Evolutionary conservation across 1,140 invertebrate genomes (phyloP), one percentile per base, ranked within the genome.

Genomic region (Scaptomyza hsui): DNA sequence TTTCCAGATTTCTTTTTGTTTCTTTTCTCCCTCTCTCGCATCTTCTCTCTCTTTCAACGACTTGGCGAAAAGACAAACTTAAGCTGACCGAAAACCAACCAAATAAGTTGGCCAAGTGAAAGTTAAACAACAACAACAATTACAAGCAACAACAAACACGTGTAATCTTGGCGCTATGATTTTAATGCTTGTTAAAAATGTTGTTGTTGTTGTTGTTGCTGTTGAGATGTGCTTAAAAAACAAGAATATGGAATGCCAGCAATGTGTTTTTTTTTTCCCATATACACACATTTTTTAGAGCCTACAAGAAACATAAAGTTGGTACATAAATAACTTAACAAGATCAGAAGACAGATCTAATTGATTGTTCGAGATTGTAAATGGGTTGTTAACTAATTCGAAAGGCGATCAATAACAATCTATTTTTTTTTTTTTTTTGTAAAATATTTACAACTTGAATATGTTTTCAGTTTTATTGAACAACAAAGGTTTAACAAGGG

Each of bases 31-130:
- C 18, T 47, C 5, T 47, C 1, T n/a, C 4, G 1, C 44, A 9
- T n/a, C 44, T 13, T 10, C 47, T 45, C 10, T 44, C 37, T n/a
- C n/a, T n/a, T n/a, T n/a, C n/a, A n/a, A n/a, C 13, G 37, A 41
- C 24, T 29, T 35, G 26, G 32, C 44, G 29, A 67, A 24, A 24
- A 0, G 6, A 4, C 4, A 24, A 55, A 55, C 45, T 37, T 64
- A 64, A 64, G 68, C 45, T 51, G 68, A 65, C 61, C 5, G 9
- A 29, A 61, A 65, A 18, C 67, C 68, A 65, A 18, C 67, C 44
- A 70, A 55, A 63, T 69, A 59, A 56, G 24, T 51, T 18, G 51
- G 18, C 56, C 82, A 86, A 85, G 81, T 85, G 81, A 85, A 85
- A 85, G 81, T 85, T 81, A 60, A 73, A 57, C 57, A 57, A 48